These are phyloP conservation scores for Condylura cristata DNA, from an alignment of 2,113 vertebrate species.

Conservation along the genomic window DNA sequence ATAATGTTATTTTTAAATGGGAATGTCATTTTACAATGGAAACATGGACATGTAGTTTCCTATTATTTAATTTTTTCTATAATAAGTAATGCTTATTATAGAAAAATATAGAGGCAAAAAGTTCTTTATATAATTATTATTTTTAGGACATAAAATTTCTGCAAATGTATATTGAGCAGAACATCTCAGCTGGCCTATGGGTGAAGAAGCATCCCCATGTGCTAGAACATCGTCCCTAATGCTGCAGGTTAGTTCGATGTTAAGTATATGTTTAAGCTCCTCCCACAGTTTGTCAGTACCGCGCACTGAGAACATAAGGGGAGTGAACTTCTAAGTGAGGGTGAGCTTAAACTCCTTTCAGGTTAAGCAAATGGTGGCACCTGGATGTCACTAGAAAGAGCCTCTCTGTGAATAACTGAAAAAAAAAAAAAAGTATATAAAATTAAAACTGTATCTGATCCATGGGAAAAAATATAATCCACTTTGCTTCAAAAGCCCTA, in stretches of 20 bases:
- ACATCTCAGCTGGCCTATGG: background rate
- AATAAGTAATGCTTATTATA: background rate
- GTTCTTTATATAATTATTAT: background rate
- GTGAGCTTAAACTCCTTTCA: background rate
- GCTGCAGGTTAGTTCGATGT: background rate
- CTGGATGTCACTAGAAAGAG: too few relatives aligned
- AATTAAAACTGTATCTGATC: background rate
- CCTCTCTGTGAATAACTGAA: background rate
- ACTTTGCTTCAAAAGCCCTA: background rate
- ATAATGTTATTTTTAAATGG: constrained; percentile 18
- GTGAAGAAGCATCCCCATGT: background rate
- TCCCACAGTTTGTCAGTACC: background rate
- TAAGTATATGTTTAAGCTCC: background rate
- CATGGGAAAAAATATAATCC: background rate
- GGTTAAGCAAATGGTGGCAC: background rate
- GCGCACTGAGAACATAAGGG: too few relatives aligned
- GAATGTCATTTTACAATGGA: constrained; percentile 8
- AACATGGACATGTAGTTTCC: background rate
- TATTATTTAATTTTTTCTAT: constrained; percentile 44
- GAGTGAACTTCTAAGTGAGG: background rate
- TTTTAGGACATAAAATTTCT: constrained; percentile 18
- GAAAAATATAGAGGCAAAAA: background rate
- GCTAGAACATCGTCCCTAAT: background rate
- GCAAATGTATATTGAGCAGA: background rate
- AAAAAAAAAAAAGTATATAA: background rate